Conservation (phyloP, 2,888 invertebrate species). For the Amphipoea lucens region DNA sequence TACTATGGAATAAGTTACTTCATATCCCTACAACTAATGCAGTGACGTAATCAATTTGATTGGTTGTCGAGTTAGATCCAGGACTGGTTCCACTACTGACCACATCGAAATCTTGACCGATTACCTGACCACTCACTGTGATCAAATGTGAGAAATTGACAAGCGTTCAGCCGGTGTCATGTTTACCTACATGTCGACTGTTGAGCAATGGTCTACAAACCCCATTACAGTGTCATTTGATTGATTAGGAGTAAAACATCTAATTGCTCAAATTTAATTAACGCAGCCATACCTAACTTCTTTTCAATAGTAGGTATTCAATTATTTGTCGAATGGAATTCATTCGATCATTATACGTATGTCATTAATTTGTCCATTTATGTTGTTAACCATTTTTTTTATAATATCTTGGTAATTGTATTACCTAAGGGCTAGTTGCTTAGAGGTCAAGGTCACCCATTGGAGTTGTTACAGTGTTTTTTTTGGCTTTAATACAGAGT, state of each 20-base stretch:
- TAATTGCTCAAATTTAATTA: constrained; percentile 44
- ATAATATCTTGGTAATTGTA: neutral
- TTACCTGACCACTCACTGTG: constrained; percentile 64
- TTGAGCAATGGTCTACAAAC: constrained; percentile 65
- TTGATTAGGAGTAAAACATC: constrained; percentile 51
- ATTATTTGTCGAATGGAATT: constrained; percentile 37
- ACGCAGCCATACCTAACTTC: constrained; percentile 4
- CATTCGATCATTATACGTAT: constrained; percentile 24
- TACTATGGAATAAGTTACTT: constrained; percentile 68
- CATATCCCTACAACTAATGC: constrained; percentile 72
- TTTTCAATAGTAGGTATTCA: neutral
- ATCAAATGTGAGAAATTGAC: constrained; percentile 68
- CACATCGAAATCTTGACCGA: constrained; percentile 73
- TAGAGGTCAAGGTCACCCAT: constrained; percentile 2
- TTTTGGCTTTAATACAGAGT: neutral
- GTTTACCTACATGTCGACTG: constrained; percentile 33
- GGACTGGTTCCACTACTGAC: constrained; percentile 69
- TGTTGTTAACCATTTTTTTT: constrained; percentile 18
- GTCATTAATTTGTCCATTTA: constrained; percentile 51
- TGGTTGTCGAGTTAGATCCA: constrained; percentile 68
- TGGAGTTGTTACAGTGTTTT: neutral
- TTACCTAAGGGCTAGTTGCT: neutral
- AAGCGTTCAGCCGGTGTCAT: constrained; percentile 47
- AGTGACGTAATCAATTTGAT: constrained; percentile 74
- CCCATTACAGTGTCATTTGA: constrained; percentile 51